phyloP scores from a whole-genome alignment of 2,113 vertebrate genomes.

The Pomatorhinus ruficollis region DNA sequence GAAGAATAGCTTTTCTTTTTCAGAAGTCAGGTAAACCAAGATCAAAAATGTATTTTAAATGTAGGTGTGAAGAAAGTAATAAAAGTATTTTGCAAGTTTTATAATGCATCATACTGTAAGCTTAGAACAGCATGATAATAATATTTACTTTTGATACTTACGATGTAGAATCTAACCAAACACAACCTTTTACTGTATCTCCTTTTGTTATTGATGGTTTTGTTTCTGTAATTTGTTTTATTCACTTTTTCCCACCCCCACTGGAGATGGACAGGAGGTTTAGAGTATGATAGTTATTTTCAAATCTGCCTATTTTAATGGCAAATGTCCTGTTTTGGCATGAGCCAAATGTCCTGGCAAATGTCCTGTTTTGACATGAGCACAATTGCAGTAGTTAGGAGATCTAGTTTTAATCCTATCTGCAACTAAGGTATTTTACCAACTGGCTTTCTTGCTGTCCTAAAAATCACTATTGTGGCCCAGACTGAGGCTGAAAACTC shows the following conservation, averaged over 20 bases:
- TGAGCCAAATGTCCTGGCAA: background rate
- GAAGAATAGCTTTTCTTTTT: background rate
- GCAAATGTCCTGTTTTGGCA: background rate
- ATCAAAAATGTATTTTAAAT: slow-evolving; percentile 8
- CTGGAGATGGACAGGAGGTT: background rate
- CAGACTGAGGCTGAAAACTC: background rate
- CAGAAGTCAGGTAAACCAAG: slow-evolving; percentile 12
- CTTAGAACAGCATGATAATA: background rate
- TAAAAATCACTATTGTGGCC: background rate
- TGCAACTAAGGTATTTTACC: background rate
- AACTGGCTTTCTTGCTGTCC: background rate
- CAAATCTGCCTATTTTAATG: background rate
- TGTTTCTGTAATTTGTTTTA: background rate
- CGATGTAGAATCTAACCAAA: background rate
- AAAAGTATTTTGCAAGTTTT: background rate
- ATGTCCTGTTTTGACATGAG: background rate
- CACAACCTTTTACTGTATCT: background rate
- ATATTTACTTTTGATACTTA: background rate
- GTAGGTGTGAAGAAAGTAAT: background rate
- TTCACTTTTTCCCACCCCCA: background rate
- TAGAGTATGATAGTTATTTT: background rate
- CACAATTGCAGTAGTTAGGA: background rate
- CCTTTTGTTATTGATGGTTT: background rate
- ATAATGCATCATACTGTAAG: background rate
- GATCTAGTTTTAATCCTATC: background rate